Conservation (phyloP, 2,113 vertebrate genomes). For the Steatornis caripensis region DNA sequence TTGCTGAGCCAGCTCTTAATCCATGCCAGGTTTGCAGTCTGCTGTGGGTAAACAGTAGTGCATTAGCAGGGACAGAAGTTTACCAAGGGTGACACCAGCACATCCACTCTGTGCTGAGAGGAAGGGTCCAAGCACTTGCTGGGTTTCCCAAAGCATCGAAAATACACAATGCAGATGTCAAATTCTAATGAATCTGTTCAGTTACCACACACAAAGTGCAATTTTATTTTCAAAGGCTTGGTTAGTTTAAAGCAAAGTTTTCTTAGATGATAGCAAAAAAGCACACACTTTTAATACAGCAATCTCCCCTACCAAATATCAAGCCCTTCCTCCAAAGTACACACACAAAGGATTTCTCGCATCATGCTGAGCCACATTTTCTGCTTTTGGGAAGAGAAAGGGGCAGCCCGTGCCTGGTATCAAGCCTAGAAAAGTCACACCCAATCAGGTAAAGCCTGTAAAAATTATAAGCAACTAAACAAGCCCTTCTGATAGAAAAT, state of each 20-base stretch:
- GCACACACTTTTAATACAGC: neutral
- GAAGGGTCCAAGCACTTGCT: neutral
- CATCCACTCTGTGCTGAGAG: neutral
- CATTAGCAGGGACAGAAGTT: neutral
- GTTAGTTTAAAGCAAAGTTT: neutral
- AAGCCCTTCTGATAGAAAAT: neutral
- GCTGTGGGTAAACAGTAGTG: neutral
- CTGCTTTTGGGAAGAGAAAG: neutral
- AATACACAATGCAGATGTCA: neutral
- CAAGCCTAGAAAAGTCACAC: neutral
- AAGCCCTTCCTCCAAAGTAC: neutral
- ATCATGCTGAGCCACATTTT: neutral
- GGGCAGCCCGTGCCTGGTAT: neutral
- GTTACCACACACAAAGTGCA: neutral
- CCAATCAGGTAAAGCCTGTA: neutral
- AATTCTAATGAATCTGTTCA: neutral
- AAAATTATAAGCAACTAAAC: neutral
- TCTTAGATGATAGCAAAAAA: neutral
- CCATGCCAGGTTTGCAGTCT: neutral
- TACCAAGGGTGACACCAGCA: neutral
- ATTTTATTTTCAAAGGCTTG: neutral
- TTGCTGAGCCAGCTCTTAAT: conserved; percentile 34
- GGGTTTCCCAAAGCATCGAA: neutral
- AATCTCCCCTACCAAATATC: neutral
- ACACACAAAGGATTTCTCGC: neutral